These are phyloP conservation scores for Phylloscopus trochiloides DNA, from an alignment of 2,113 vertebrate genomes.

Conservation along the genomic window DNA sequence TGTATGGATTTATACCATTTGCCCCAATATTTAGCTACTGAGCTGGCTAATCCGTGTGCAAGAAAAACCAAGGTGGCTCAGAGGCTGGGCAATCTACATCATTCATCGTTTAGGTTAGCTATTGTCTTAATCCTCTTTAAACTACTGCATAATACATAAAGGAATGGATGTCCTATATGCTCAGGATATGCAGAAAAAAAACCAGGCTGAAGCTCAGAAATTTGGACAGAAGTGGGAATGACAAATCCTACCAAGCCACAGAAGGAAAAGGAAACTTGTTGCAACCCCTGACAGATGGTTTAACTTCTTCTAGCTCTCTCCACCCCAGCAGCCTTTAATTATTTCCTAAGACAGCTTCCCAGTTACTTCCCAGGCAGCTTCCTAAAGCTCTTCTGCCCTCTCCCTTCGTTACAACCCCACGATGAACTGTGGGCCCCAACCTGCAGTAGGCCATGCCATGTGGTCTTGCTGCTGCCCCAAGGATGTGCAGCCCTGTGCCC, in stretches of 20 bases:
- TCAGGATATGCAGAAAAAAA: background rate
- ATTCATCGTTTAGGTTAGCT: slow-evolving; percentile 59
- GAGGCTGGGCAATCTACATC: slow-evolving; percentile 39
- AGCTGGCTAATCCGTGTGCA: slow-evolving; percentile 48
- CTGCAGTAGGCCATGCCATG: fast-evolving
- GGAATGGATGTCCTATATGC: slow-evolving; percentile 8
- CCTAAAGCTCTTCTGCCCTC: background rate
- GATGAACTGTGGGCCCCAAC: background rate
- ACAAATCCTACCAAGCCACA: background rate
- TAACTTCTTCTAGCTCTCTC: background rate
- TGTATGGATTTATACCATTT: slow-evolving; percentile 55
- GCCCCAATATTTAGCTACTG: slow-evolving; percentile 48
- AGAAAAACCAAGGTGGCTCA: background rate
- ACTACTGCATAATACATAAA: slow-evolving; percentile 48
- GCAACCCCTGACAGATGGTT: background rate
- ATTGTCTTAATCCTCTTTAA: slow-evolving; percentile 65
- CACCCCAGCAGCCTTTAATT: background rate
- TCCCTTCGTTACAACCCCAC: fast-evolving
- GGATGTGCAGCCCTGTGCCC: background rate
- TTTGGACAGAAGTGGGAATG: background rate
- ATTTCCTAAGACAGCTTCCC: background rate
- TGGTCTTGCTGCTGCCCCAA: too few species aligned
- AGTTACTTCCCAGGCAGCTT: background rate
- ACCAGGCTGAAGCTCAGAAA: background rate
- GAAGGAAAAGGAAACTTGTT: slow-evolving; percentile 7